phyloP scores from a whole-genome alignment of 2,113 vertebrate genomes.

The Ellobius talpinus region DNA sequence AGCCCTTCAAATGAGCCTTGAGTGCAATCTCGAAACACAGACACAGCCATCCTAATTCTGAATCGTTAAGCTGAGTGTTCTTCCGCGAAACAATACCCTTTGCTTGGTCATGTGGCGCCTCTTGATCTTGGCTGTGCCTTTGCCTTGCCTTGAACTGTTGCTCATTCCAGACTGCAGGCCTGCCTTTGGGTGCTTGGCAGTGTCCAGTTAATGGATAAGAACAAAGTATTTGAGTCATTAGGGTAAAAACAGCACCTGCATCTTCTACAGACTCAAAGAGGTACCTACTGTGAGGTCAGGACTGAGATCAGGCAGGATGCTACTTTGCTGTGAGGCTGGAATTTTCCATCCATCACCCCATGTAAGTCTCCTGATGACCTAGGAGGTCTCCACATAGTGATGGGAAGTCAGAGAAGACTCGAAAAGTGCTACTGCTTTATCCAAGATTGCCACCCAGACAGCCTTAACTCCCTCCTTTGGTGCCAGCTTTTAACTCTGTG shows the following conservation, averaged over 20 bases:
- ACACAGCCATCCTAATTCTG: not conserved
- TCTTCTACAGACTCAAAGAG: not conserved
- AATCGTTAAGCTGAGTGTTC: not conserved
- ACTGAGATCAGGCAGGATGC: not conserved
- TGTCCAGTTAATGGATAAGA: not conserved
- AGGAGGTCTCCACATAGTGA: not conserved
- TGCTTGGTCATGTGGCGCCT: not conserved
- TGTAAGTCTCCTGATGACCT: not conserved
- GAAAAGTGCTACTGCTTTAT: not conserved
- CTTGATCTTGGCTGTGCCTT: not conserved
- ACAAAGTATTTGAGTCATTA: not conserved
- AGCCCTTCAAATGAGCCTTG: not conserved
- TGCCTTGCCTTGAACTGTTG: not conserved
- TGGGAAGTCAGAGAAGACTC: conserved; percentile 18
- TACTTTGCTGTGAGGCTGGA: not conserved
- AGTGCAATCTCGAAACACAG: conserved; percentile 37
- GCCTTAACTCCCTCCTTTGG: not conserved
- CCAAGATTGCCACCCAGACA: not conserved
- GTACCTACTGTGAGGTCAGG: rapidly evolving
- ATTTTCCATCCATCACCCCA: not conserved
- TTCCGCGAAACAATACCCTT: not conserved
- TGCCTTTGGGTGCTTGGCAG: not conserved
- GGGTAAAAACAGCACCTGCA: not conserved
- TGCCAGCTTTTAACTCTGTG: rapidly evolving
- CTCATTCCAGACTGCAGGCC: not conserved